phyloP scores from a whole-genome alignment of 30 jellyfish, hydroid and myxozoan species.

The Pelagia noctiluca region DNA sequence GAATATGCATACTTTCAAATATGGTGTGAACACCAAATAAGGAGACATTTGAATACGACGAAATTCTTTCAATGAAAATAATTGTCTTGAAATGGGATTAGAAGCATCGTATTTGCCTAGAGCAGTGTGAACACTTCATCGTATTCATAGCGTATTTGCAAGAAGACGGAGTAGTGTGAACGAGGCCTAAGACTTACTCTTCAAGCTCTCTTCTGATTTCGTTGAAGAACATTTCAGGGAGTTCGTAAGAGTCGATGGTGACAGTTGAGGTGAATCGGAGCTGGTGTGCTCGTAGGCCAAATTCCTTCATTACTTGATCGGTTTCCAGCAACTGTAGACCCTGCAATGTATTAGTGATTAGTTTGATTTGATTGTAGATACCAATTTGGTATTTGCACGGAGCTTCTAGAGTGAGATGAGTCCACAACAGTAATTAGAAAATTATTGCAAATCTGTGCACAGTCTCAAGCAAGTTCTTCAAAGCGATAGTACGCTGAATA shows the following conservation, averaged over 20 bases:
- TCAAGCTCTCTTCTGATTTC: slow-evolving; percentile 73
- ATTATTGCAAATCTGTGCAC: neutral
- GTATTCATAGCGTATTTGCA: neutral
- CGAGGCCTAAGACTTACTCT: slow-evolving; percentile 53
- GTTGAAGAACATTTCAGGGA: slow-evolving; percentile 71
- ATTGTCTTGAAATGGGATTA: neutral
- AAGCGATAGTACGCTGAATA: neutral
- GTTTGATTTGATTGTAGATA: too few species aligned
- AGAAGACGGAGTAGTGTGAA: too few species aligned
- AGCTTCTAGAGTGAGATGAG: neutral
- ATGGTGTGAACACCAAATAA: neutral
- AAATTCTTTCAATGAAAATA: neutral
- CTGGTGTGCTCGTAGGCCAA: slow-evolving; percentile 82
- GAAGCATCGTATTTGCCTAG: neutral
- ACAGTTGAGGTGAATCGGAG: slow-evolving; percentile 95
- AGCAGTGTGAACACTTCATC: neutral
- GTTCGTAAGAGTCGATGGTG: slow-evolving; percentile 70
- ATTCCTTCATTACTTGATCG: slow-evolving; percentile 65
- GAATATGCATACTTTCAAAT: neutral
- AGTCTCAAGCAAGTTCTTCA: too few species aligned
- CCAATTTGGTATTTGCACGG: neutral
- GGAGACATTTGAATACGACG: neutral
- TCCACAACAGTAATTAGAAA: neutral
- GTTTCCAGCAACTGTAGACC: slow-evolving; percentile 64
- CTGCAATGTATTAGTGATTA: slow-evolving; percentile 2